Percentiles rank a stretch among this genome's conserved stretches.
Conservation (phyloP, 2,113 vertebrate genomes). For the Baryphthengus martii region DNA sequence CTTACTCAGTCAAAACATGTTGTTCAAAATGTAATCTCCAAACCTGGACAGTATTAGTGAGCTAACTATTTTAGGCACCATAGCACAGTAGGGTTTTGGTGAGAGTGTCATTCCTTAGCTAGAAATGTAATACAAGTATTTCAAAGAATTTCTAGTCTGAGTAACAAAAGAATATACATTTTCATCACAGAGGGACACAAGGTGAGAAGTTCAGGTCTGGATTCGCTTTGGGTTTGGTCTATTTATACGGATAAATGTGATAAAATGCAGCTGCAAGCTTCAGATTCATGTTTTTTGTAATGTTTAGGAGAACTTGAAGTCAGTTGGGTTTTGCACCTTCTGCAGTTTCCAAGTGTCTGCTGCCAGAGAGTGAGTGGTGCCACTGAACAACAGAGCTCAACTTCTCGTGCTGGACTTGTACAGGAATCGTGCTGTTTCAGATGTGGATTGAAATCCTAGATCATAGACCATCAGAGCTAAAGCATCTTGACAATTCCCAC, state of each 20-base stretch:
- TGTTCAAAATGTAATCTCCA: slow-evolving; percentile 35
- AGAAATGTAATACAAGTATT: slow-evolving; percentile 46
- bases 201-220: slow-evolving; percentile 66
- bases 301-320: neutral
- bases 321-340: slow-evolving; percentile 50
- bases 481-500: neutral
- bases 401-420: neutral
- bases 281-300: slow-evolving; percentile 17
- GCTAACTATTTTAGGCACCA: slow-evolving; percentile 66
- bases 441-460: slow-evolving; percentile 29
- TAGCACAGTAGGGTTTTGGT: slow-evolving; percentile 62
- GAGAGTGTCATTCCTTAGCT: slow-evolving; percentile 44
- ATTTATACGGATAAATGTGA: slow-evolving; percentile 53
- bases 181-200: slow-evolving; percentile 60
- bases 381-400: neutral
- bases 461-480: neutral
- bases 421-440: slow-evolving; percentile 1
- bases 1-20: slow-evolving; percentile 34
- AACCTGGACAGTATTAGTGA: slow-evolving; percentile 55
- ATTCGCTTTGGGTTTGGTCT: slow-evolving; percentile 53
- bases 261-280: slow-evolving; percentile 52
- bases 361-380: neutral
- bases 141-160: slow-evolving; percentile 47
- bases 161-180: slow-evolving; percentile 52
- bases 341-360: neutral